Conservation (phyloP, 1,140 invertebrate genomes). For the Temnothorax nylanderi region DNA sequence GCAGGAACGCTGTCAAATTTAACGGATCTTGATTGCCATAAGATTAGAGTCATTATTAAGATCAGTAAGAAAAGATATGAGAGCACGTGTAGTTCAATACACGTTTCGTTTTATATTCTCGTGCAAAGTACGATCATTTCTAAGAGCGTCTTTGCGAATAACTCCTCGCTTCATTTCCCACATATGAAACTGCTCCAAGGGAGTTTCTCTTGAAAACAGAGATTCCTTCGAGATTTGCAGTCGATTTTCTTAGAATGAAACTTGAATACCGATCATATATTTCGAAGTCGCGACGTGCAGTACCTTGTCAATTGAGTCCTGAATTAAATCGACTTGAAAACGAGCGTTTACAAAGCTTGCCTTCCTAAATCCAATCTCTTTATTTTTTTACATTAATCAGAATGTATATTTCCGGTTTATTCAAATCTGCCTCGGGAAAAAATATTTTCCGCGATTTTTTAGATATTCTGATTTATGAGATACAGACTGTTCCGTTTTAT, state of each 20-base stretch:
- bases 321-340: background rate
- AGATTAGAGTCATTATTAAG: background rate
- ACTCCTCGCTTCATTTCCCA: background rate
- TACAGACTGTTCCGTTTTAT: too few relatives aligned
- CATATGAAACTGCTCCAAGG: background rate
- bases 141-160: background rate
- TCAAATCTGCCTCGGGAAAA: background rate
- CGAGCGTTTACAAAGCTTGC: background rate
- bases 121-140: background rate
- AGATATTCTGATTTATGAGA: background rate
- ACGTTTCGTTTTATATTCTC: background rate
- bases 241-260: background rate
- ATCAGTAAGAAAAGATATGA: background rate
- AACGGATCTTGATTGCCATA: background rate
- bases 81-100: background rate
- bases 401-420: background rate
- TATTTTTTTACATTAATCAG: background rate
- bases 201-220: background rate
- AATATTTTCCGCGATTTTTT: background rate
- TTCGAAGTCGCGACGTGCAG: background rate
- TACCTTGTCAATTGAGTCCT: background rate
- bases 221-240: background rate
- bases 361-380: background rate
- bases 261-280: background rate
- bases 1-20: background rate